Evolutionary conservation across 2,797 vertebrate genomes (phyloP).

Genomic region (Dryobates pubescens): DNA sequence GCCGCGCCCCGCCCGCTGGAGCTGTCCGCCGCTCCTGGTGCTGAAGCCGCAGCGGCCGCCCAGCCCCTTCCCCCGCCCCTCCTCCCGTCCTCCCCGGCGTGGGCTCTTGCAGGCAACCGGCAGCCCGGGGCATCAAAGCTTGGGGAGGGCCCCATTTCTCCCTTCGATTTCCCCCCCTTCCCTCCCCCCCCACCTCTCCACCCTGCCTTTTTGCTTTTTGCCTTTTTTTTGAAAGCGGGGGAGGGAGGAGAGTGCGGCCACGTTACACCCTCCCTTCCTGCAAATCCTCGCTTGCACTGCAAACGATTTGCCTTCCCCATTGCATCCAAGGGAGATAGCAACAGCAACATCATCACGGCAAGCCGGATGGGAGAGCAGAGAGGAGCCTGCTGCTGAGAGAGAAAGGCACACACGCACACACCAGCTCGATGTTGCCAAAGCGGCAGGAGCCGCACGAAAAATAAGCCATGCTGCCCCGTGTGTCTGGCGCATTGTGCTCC

Average conservation of each 20-base stretch:
- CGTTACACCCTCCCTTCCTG: slow-evolving; percentile 66
- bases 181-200: neutral
- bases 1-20: slow-evolving; percentile 78
- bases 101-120: slow-evolving; percentile 49
- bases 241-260: slow-evolving; percentile 30
- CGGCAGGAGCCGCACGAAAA: slow-evolving; percentile 41
- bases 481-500: slow-evolving; percentile 62
- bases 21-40: slow-evolving; percentile 92
- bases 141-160: slow-evolving; percentile 40
- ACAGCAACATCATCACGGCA: slow-evolving; percentile 70
- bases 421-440: slow-evolving; percentile 38
- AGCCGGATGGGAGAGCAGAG: slow-evolving; percentile 60
- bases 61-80: slow-evolving; percentile 27
- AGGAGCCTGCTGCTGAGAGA: slow-evolving; percentile 57
- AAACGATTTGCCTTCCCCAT: slow-evolving; percentile 70
- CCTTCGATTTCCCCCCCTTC: neutral
- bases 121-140: slow-evolving; percentile 62
- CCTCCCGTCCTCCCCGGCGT: slow-evolving; percentile 42
- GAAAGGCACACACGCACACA: slow-evolving; percentile 14
- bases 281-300: slow-evolving; percentile 64
- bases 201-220: slow-evolving; percentile 2
- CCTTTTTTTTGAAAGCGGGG: neutral
- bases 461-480: slow-evolving; percentile 49
- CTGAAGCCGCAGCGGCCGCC: slow-evolving; percentile 88
- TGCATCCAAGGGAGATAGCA: slow-evolving; percentile 73